These are phyloP conservation scores for Xestia ashworthii DNA, from an alignment of 2,888 invertebrate genomes.

Conservation along the genomic window DNA sequence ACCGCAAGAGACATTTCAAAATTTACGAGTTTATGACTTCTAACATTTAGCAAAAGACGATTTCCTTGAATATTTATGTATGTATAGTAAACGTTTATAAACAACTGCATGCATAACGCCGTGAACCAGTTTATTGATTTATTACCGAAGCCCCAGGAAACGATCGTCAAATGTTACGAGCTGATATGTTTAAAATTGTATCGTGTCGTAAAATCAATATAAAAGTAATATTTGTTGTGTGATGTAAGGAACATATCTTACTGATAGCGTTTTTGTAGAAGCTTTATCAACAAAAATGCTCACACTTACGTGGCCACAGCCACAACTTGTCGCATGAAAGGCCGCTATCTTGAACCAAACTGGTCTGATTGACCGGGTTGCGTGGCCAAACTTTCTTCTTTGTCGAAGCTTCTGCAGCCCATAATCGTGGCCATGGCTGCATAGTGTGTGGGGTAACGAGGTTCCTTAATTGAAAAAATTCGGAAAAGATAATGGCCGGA, in stretches of 20 bases:
- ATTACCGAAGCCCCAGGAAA: conserved; percentile 67
- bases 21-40: conserved; percentile 25
- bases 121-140: conserved; percentile 69
- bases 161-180: conserved; percentile 67
- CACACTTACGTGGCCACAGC: no score
- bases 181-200: conserved; percentile 68
- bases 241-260: conserved; percentile 43
- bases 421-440: no score
- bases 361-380: no score
- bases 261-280: conserved; percentile 39
- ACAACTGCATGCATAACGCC: conserved; percentile 58
- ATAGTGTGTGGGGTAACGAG: no score
- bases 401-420: no score
- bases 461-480: neutral
- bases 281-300: neutral
- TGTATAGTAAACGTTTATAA: conserved; percentile 53
- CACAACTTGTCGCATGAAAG: no score
- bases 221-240: conserved; percentile 68
- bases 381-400: no score
- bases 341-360: no score
- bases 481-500: neutral
- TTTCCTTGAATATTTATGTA: conserved; percentile 55
- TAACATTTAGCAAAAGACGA: conserved; percentile 40
- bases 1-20: neutral
- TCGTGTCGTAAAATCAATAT: conserved; percentile 72